Evolutionary conservation across 2,888 invertebrate genomes (phyloP).

Genomic region (Agrochola lota): DNA sequence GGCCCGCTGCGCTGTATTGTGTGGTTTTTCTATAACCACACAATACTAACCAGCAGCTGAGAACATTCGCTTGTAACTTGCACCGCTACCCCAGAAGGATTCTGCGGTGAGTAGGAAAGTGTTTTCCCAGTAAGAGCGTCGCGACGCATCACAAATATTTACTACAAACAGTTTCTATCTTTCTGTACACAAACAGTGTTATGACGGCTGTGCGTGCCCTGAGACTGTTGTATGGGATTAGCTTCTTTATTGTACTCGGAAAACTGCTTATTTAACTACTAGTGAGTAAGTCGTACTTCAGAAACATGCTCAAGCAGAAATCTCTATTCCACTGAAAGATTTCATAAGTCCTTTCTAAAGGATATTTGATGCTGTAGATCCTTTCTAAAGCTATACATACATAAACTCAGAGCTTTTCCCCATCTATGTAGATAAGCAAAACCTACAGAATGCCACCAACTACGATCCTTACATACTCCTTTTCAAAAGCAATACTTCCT

Average conservation of each 20-base stretch:
- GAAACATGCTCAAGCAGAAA: background rate
- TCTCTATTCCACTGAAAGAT: background rate
- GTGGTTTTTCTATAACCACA: no score
- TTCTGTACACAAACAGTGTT: constrained; percentile 50
- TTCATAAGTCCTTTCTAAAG: background rate
- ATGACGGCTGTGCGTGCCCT: constrained; percentile 24
- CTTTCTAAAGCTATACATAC: no score
- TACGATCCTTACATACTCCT: background rate
- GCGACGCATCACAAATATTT: constrained; percentile 75
- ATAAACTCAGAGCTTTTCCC: background rate
- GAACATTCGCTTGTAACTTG: constrained; percentile 50
- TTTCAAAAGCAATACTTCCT: background rate
- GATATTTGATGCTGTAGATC: no score
- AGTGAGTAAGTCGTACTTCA: background rate
- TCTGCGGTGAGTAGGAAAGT: constrained; percentile 83
- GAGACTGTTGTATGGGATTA: background rate
- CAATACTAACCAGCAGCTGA: background rate
- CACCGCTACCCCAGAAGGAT: constrained; percentile 76
- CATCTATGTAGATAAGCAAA: background rate
- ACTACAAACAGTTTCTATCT: constrained; percentile 62
- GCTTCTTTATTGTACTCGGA: background rate
- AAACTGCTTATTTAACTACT: background rate
- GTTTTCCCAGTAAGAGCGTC: constrained; percentile 73
- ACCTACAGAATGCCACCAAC: background rate
- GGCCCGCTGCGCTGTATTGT: no score